Evolutionary conservation across 2,888 invertebrate genomes (phyloP).

Genomic region (Poecilobothrus nobilitatus): DNA sequence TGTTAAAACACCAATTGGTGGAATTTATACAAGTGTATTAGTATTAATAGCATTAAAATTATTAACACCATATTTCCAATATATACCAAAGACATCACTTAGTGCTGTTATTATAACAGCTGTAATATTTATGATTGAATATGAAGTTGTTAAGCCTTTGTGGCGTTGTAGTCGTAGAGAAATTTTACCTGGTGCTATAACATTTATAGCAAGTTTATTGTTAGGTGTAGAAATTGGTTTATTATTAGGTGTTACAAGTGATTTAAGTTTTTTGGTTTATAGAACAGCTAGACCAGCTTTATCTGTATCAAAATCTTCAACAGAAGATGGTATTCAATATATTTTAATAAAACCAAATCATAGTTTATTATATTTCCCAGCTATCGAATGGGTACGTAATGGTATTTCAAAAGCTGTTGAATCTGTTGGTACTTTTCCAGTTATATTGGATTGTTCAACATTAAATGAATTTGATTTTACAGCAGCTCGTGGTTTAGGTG

Average conservation of each 20-base stretch:
- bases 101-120: constrained; percentile 92
- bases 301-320: constrained; percentile 64
- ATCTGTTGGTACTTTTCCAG: constrained; percentile 62
- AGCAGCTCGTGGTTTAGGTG: constrained; percentile 74
- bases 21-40: constrained; percentile 70
- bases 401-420: constrained; percentile 66
- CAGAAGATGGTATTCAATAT: constrained; percentile 59
- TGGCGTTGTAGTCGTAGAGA: constrained; percentile 77
- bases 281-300: constrained; percentile 73
- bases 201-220: constrained; percentile 70
- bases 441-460: constrained; percentile 73
- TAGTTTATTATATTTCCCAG: constrained; percentile 69
- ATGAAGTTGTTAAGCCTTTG: constrained; percentile 75
- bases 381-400: constrained; percentile 71
- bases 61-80: constrained; percentile 82
- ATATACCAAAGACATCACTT: constrained; percentile 78
- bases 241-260: constrained; percentile 69
- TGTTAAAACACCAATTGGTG: constrained; percentile 80
- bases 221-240: constrained; percentile 84
- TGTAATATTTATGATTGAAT: constrained; percentile 91
- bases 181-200: constrained; percentile 69
- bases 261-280: constrained; percentile 67
- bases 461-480: constrained; percentile 77
- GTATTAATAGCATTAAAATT: constrained; percentile 77
- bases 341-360: constrained; percentile 70